Evolutionary conservation across 2,888 invertebrate genomes (phyloP), one percentile per base, ranked within the genome.

Genomic region (Cheilosia vulpina): DNA sequence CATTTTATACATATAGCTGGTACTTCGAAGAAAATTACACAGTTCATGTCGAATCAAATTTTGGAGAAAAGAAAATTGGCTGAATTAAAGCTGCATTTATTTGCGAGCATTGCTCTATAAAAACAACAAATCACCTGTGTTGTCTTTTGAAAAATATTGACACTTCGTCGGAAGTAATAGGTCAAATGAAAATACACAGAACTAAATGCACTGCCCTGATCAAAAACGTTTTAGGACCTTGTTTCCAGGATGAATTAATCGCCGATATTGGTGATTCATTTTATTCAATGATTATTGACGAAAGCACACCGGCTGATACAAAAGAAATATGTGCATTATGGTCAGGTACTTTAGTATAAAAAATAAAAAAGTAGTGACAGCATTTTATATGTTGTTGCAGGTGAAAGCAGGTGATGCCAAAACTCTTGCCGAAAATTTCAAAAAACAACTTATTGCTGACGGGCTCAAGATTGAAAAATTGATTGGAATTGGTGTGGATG

Each of bases 191-290:
- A 24, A 43, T 71, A 3, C 69, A 69, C 21, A 17, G 69, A 15
- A 55, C 69, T 21, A 69, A 69, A 52, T 69, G 69, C 41, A 52
- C 69, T 17, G 55, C 55, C 17, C 52, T 69, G 9, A 50, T 66
- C 13, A 52, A 50, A 52, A 66, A 66, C 24, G 57, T 69, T 13
- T 13, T 69, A n/a, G 55, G 17, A 13, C 55, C 68, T 17, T 50
- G 50, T n/a, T 53, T 68, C n/a, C 17, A 15, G 17, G 38, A 50
- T 11, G 50, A 43, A 15, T 7, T 50, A 15, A 62, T 72, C 6
- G 50, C 34, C 31, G 72, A 72, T 47, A 19, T 69, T 13, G 34
- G 50, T 9, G 38, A 72, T 21, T 34, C 31, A 13, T 43, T 53
- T 27, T 63, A 27, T 63, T 63, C 53, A 9, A 43, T 63, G 24